Evolutionary conservation across 2,888 invertebrate genomes (phyloP).

Genomic region (Piscicola geometra): DNA sequence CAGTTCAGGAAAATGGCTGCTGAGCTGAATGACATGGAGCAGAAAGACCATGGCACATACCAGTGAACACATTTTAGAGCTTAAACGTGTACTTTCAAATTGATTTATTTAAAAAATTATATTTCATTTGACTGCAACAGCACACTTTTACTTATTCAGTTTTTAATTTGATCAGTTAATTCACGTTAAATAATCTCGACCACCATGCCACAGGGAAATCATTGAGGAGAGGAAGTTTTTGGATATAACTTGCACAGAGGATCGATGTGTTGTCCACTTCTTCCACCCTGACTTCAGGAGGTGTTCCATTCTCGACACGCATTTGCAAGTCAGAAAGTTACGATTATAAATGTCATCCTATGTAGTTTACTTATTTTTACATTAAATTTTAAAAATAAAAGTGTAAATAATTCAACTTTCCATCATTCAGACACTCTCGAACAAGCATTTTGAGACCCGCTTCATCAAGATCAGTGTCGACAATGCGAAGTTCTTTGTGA

Average conservation of each 20-base stretch:
- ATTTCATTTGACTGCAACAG: too few species aligned
- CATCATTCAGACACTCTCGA: conserved; percentile 48
- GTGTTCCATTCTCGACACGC: conserved; percentile 52
- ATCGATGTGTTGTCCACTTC: conserved; percentile 52
- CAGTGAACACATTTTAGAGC: conserved; percentile 44
- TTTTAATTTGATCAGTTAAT: not conserved
- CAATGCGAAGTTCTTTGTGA: conserved; percentile 52
- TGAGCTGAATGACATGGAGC: conserved; percentile 47
- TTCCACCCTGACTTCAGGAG: conserved; percentile 52
- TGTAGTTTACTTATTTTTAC: too few species aligned
- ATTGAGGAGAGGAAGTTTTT: conserved; percentile 49
- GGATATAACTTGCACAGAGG: conserved; percentile 49
- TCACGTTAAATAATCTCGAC: not conserved
- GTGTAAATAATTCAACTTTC: not conserved
- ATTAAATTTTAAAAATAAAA: too few species aligned
- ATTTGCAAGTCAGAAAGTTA: conserved; percentile 47
- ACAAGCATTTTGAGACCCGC: conserved; percentile 52
- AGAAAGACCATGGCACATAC: conserved; percentile 49
- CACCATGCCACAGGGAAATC: conserved; percentile 45
- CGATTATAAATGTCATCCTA: not conserved
- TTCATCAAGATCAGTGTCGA: conserved; percentile 53
- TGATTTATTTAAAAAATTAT: conserved; percentile 17
- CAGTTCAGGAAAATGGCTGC: conserved; percentile 48
- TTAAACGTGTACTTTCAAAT: conserved; percentile 7
- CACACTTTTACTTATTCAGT: too few species aligned